Percentiles rank a stretch among this genome's conserved stretches.
Conservation (phyloP, 2,888 invertebrate genomes). For the Parnassius glacialis region DNA sequence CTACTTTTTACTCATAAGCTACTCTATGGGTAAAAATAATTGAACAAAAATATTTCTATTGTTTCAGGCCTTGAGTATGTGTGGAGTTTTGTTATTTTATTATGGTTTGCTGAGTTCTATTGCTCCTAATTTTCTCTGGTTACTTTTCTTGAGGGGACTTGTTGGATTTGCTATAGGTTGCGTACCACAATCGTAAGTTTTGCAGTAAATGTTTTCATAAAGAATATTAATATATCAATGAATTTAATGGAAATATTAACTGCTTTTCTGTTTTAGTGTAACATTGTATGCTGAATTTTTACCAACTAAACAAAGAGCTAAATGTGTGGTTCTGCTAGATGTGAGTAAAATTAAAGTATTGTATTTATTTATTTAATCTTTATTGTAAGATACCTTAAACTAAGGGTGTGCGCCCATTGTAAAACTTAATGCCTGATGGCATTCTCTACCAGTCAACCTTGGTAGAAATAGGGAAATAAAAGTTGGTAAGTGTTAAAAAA, state of each 20-base stretch:
- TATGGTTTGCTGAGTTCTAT: slow-evolving; percentile 95
- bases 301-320: slow-evolving; percentile 95
- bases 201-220: not conserved
- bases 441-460: no score
- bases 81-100: slow-evolving; percentile 93
- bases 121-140: slow-evolving; percentile 95
- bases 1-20: no score
- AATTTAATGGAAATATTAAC: not conserved
- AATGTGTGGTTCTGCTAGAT: slow-evolving; percentile 96
- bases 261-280: slow-evolving; percentile 82
- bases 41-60: slow-evolving; percentile 4
- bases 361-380: no score
- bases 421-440: no score
- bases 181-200: slow-evolving; percentile 96
- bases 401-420: no score
- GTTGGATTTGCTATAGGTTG: slow-evolving; percentile 98
- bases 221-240: not conserved
- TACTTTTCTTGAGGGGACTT: slow-evolving; percentile 92
- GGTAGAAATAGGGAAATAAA: no score
- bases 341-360: slow-evolving; percentile 75
- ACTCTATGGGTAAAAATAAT: no score
- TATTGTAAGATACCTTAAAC: no score
- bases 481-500: no score
- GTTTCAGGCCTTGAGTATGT: slow-evolving; percentile 90
- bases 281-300: slow-evolving; percentile 98